These are phyloP conservation scores for Argyresthia albistria DNA, from an alignment of 2,888 invertebrate genomes.

Conservation along the genomic window DNA sequence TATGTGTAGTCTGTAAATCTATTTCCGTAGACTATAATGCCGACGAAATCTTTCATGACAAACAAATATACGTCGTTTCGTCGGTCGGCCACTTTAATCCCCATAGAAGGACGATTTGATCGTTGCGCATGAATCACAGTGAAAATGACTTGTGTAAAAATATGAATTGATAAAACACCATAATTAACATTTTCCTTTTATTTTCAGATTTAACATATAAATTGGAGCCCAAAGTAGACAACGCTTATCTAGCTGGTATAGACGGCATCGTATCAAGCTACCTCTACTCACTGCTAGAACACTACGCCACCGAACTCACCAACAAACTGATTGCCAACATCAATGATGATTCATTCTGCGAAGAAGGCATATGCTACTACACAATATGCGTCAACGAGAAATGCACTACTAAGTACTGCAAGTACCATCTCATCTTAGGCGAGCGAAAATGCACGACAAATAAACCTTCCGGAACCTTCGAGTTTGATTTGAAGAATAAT, in stretches of 20 bases:
- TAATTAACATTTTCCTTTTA: not conserved
- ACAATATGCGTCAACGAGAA: slow-evolving; percentile 23
- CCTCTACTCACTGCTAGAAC: slow-evolving; percentile 24
- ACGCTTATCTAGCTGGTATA: slow-evolving; percentile 13
- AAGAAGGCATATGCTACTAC: slow-evolving; percentile 36
- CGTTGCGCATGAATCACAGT: no score
- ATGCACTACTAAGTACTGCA: slow-evolving; percentile 29
- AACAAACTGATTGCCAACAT: slow-evolving; percentile 29
- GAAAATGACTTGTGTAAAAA: no score
- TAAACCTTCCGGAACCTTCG: slow-evolving; percentile 13
- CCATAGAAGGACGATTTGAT: no score
- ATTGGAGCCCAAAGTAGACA: slow-evolving; percentile 8
- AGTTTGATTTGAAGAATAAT: slow-evolving; percentile 14
- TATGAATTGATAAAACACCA: no score
- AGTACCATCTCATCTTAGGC: slow-evolving; percentile 30
- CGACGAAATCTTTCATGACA: no score
- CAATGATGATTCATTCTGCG: slow-evolving; percentile 31
- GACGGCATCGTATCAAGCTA: slow-evolving; percentile 22
- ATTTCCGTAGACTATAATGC: no score
- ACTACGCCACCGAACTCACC: slow-evolving; percentile 30
- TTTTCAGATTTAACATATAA: slow-evolving; percentile 21
- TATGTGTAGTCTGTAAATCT: no score
- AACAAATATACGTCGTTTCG: no score
- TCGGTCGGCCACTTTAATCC: no score
- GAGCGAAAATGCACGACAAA: slow-evolving; percentile 23